Conservation (phyloP, 2,113 vertebrate species). For the Osmerus mordax region DNA sequence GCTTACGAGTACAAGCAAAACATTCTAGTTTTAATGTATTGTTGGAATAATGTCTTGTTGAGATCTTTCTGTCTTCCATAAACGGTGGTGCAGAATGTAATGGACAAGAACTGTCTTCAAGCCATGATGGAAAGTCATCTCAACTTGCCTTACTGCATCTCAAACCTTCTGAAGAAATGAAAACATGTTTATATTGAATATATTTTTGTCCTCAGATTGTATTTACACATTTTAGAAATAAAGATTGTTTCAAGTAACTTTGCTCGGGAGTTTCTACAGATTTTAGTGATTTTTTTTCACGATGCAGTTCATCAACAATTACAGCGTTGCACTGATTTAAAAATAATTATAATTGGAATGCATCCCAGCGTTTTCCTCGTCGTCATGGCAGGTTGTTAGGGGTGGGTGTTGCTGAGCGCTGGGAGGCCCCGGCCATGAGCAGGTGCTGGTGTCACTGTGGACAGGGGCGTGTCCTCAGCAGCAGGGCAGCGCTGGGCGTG, state of each 20-base stretch:
- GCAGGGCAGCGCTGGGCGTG: constrained; percentile 66
- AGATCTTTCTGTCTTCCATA: neutral
- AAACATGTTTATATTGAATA: constrained; percentile 68
- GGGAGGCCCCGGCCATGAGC: neutral
- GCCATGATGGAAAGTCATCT: constrained; percentile 42
- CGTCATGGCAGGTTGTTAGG: neutral
- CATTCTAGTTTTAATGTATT: neutral
- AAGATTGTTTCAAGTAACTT: constrained; percentile 58
- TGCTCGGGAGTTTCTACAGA: constrained; percentile 17
- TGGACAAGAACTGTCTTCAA: neutral
- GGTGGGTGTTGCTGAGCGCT: neutral
- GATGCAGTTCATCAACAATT: too few relatives aligned
- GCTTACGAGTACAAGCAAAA: neutral
- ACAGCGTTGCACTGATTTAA: too few relatives aligned
- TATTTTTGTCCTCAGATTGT: constrained; percentile 64
- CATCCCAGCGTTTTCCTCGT: too few relatives aligned
- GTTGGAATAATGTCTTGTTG: neutral
- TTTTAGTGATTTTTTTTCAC: neutral
- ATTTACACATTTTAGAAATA: constrained; percentile 75
- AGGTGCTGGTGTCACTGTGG: neutral
- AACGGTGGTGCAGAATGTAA: neutral
- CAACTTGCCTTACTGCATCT: constrained; percentile 63
- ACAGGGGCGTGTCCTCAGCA: constrained; percentile 62
- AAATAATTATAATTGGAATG: too few relatives aligned
- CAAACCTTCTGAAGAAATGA: constrained; percentile 61